A percentile compares a stretch with the other conserved stretches of the same genome.
Conservation (phyloP, 2,113 vertebrate genomes). For the Orycteropus afer region DNA sequence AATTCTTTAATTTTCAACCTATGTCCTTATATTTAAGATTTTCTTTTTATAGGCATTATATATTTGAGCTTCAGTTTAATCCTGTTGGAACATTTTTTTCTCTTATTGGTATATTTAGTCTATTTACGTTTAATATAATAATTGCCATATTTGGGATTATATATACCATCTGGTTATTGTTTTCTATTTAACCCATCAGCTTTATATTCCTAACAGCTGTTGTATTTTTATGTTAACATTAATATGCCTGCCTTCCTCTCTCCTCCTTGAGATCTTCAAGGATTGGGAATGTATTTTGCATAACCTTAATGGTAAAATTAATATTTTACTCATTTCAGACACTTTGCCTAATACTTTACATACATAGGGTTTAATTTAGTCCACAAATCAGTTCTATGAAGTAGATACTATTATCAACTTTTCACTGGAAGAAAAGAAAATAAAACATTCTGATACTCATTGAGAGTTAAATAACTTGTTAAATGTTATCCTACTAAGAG, state of each 20-base stretch:
- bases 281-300: neutral
- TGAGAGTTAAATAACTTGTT: neutral
- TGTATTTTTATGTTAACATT: neutral
- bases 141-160: neutral
- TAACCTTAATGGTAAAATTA: slow-evolving; percentile 7
- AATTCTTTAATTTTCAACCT: neutral
- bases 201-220: neutral
- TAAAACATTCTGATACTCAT: neutral
- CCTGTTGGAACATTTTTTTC: neutral
- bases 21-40: neutral
- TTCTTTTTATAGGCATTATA: neutral
- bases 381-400: neutral
- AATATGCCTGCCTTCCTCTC: neutral
- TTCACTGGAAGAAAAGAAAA: no score
- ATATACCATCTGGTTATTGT: neutral
- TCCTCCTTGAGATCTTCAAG: neutral
- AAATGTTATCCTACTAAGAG: neutral
- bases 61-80: neutral
- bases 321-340: neutral
- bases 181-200: neutral
- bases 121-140: neutral
- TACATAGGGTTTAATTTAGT: neutral
- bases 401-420: neutral
- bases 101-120: no score
- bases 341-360: neutral